phyloP scores from a whole-genome alignment of 2,797 vertebrate genomes.

The Epinephelus awoara region DNA sequence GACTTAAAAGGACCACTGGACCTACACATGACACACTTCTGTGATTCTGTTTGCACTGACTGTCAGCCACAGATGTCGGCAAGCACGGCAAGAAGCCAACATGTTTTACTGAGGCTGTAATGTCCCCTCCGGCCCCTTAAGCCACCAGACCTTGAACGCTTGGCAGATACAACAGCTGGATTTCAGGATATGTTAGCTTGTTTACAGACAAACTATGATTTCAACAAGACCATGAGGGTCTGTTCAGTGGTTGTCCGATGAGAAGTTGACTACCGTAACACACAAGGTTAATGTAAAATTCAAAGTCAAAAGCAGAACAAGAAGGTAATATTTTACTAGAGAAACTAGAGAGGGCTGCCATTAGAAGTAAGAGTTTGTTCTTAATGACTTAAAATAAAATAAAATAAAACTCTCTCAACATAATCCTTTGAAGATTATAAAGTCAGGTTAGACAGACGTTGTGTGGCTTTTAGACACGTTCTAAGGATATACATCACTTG shows the following conservation, averaged over 20 bases:
- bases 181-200: background rate
- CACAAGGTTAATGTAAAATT: background rate
- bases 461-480: too few relatives aligned
- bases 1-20: too few relatives aligned
- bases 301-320: background rate
- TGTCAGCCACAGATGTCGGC: background rate
- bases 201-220: background rate
- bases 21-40: too few relatives aligned
- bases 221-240: conserved; percentile 1
- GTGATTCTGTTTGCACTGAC: too few relatives aligned
- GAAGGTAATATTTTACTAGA: too few relatives aligned
- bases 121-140: background rate
- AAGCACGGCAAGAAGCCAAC: background rate
- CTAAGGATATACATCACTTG: too few relatives aligned
- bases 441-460: too few relatives aligned
- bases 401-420: too few relatives aligned
- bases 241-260: background rate
- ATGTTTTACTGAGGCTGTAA: background rate
- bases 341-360: too few relatives aligned
- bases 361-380: too few relatives aligned
- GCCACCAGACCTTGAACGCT: background rate
- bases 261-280: background rate
- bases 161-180: background rate
- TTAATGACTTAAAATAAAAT: too few relatives aligned
- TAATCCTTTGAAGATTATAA: too few relatives aligned